Conservation (phyloP, 2,113 vertebrate genomes). For the Poeciliopsis retropinna region DNA sequence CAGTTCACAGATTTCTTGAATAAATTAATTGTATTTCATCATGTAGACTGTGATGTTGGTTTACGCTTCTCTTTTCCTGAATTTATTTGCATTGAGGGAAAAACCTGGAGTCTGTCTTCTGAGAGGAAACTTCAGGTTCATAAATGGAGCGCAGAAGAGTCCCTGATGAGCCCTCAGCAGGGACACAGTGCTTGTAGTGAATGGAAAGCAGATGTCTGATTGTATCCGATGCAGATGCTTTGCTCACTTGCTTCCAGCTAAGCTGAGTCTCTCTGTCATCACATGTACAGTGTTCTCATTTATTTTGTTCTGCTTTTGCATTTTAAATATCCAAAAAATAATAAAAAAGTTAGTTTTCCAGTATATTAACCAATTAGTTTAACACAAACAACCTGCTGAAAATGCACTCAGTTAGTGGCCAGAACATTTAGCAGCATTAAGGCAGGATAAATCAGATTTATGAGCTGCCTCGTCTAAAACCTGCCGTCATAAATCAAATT, state of each 20-base stretch:
- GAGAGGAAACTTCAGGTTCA: neutral
- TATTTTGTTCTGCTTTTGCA: neutral
- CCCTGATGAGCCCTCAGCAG: constrained; percentile 16
- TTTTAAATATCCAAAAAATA: too few species aligned
- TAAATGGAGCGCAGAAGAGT: neutral
- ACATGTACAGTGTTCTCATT: neutral
- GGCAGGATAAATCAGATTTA: constrained; percentile 7
- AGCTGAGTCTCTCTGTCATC: neutral
- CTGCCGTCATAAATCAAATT: neutral
- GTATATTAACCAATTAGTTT: too few species aligned
- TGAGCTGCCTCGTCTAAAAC: constrained; percentile 26
- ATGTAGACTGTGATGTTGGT: neutral
- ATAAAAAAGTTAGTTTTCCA: too few species aligned
- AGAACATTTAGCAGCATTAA: neutral
- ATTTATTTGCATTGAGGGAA: neutral
- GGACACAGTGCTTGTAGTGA: neutral
- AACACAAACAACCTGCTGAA: too few species aligned
- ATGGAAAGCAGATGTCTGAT: constrained; percentile 49
- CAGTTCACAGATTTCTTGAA: neutral
- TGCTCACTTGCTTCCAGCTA: neutral
- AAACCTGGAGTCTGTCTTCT: neutral
- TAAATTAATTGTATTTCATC: neutral
- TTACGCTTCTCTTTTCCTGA: neutral
- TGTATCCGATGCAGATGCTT: neutral
- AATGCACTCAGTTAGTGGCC: too few species aligned